These are phyloP conservation scores for Ctenosaura bakeri DNA, from an alignment of 2,797 vertebrate genomes.

Conservation along the genomic window DNA sequence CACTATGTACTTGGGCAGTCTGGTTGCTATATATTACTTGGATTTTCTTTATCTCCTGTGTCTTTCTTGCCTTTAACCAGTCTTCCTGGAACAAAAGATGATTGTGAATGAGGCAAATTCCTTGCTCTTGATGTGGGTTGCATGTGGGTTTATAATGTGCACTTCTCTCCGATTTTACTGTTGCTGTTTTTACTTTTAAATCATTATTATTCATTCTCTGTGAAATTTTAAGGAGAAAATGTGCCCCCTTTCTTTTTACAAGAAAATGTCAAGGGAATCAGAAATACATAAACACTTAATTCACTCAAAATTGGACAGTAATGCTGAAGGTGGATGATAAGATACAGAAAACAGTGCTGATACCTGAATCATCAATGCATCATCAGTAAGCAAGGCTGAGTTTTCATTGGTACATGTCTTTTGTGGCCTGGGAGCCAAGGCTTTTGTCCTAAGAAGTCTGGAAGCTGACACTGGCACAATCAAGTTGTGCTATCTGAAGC, in stretches of 20 bases:
- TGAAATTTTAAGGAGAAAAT: background rate
- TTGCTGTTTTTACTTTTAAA: conserved; percentile 19
- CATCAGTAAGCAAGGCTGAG: background rate
- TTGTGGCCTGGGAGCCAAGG: background rate
- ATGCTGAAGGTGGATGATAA: background rate
- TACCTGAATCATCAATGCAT: no score
- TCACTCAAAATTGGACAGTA: background rate
- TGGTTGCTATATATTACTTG: background rate
- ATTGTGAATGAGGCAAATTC: background rate
- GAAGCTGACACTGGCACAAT: background rate
- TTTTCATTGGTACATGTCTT: background rate
- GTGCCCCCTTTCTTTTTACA: background rate
- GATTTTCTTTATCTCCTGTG: background rate
- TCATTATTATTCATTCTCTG: background rate
- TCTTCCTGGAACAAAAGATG: background rate
- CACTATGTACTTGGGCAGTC: background rate
- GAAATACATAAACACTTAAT: background rate
- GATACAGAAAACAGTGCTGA: background rate
- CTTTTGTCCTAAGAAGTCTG: background rate
- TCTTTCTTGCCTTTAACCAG: background rate
- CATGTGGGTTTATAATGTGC: background rate
- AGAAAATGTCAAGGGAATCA: background rate
- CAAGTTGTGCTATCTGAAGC: background rate
- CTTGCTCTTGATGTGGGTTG: background rate
- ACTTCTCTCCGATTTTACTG: background rate